Percentiles rank a stretch among this genome's conserved stretches.
Evolutionary conservation across 2,113 vertebrate species (phyloP).

Genomic region (Dicrurus megarhynchus): DNA sequence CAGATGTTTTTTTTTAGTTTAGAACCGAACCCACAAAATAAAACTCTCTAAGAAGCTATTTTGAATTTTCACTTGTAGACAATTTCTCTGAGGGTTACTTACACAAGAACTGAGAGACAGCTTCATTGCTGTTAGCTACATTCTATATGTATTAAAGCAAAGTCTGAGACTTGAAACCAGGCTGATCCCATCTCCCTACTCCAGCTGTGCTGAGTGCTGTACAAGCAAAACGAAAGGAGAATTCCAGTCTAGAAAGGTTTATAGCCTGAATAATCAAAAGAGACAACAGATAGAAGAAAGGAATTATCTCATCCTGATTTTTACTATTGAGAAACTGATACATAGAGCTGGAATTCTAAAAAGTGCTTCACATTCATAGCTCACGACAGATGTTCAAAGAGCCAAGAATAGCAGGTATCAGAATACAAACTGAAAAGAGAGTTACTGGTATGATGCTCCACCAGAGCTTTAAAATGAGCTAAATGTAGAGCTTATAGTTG

Average conservation of each 20-base stretch:
- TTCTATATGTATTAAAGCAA: neutral
- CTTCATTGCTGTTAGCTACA: neutral
- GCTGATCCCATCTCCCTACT: neutral
- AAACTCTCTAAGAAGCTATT: neutral
- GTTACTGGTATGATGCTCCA: neutral
- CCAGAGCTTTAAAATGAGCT: neutral
- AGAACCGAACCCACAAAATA: neutral
- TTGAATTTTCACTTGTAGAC: neutral
- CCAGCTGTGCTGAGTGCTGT: neutral
- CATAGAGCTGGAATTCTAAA: constrained; percentile 20
- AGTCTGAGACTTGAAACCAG: neutral
- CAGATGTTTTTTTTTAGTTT: neutral
- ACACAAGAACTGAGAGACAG: neutral
- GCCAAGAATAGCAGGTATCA: constrained; percentile 14
- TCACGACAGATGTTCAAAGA: neutral
- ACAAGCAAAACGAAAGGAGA: constrained; percentile 28
- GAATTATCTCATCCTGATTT: constrained; percentile 33
- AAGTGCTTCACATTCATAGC: neutral
- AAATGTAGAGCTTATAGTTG: neutral
- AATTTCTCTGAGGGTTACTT: neutral
- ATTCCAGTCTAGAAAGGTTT: constrained; percentile 21
- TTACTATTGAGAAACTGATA: constrained; percentile 24
- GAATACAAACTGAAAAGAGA: neutral
- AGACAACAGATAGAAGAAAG: constrained; percentile 35
- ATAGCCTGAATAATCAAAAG: constrained; percentile 23